Percentiles rank a stretch among this genome's conserved stretches.
Conservation (phyloP, 1,140 invertebrate genomes). For the Littorina saxatilis region DNA sequence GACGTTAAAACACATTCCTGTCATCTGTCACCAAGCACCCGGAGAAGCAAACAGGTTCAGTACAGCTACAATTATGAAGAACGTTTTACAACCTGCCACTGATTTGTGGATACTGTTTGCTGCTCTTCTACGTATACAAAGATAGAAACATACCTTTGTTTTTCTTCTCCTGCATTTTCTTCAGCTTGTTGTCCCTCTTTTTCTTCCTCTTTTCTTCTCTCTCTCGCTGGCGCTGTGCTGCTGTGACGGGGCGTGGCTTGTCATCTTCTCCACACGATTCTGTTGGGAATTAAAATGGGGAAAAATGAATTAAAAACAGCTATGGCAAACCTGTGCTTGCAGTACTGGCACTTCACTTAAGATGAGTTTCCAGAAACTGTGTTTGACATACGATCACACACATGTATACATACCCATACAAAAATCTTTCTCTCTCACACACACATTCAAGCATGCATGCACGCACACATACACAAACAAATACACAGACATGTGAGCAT, state of each 20-base stretch:
- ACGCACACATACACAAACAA: background rate
- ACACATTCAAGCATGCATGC: no score
- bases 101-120: no score
- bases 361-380: no score
- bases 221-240: conserved; percentile 71
- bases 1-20: no score
- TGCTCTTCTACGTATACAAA: background rate
- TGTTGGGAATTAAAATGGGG: conserved; percentile 23
- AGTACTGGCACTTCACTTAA: no score
- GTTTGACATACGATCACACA: background rate
- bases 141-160: conserved; percentile 36
- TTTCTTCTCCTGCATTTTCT: conserved; percentile 67
- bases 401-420: background rate
- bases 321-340: no score
- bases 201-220: conserved; percentile 71
- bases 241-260: conserved; percentile 64
- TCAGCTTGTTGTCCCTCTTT: conserved; percentile 70
- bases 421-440: no score
- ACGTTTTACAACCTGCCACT: no score
- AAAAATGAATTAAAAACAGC: no score
- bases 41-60: no score
- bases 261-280: conserved; percentile 62
- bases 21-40: no score
- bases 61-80: no score
- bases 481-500: background rate